Evolutionary conservation across 2,888 invertebrate genomes (phyloP).

Genomic region (Julus scandinavius): DNA sequence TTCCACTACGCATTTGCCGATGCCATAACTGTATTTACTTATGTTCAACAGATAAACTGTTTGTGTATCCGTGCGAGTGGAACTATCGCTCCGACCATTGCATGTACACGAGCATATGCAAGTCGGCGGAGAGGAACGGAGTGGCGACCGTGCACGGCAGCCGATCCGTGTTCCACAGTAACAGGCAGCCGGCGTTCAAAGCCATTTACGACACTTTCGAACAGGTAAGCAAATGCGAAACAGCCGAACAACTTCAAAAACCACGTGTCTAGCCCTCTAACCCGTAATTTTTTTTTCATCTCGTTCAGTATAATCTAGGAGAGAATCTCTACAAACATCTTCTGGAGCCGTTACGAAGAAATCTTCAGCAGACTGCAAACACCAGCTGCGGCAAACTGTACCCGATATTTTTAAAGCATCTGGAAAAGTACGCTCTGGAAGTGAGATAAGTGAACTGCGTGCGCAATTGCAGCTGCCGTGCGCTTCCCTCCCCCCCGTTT

Average conservation of each 20-base stretch:
- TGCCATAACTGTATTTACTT: constrained; percentile 53
- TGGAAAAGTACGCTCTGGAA: constrained; percentile 55
- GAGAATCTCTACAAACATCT: constrained; percentile 74
- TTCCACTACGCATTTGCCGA: neutral
- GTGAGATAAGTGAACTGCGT: neutral
- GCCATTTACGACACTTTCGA: constrained; percentile 75
- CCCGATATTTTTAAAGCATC: constrained; percentile 67
- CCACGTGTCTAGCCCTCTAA: neutral
- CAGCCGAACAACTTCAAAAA: neutral
- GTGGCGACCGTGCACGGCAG: constrained; percentile 90
- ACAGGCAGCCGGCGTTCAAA: constrained; percentile 86
- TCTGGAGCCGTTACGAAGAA: constrained; percentile 71
- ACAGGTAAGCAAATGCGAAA: constrained; percentile 66
- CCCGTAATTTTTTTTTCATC: constrained; percentile 64
- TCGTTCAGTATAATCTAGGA: constrained; percentile 74
- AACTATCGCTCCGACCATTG: constrained; percentile 97
- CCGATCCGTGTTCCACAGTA: constrained; percentile 83
- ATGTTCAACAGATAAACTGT: constrained; percentile 74
- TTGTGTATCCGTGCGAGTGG: constrained; percentile 83
- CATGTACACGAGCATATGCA: constrained; percentile 91
- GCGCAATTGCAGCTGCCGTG: neutral
- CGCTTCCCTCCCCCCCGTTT: neutral
- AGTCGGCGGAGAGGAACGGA: constrained; percentile 76
- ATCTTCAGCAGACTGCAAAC: constrained; percentile 69
- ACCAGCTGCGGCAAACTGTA: constrained; percentile 76